A percentile compares a stretch with the other conserved stretches of the same genome.
These are phyloP conservation scores for Tragulus kanchil DNA, from an alignment of 2,113 vertebrate genomes.

Conservation along the genomic window DNA sequence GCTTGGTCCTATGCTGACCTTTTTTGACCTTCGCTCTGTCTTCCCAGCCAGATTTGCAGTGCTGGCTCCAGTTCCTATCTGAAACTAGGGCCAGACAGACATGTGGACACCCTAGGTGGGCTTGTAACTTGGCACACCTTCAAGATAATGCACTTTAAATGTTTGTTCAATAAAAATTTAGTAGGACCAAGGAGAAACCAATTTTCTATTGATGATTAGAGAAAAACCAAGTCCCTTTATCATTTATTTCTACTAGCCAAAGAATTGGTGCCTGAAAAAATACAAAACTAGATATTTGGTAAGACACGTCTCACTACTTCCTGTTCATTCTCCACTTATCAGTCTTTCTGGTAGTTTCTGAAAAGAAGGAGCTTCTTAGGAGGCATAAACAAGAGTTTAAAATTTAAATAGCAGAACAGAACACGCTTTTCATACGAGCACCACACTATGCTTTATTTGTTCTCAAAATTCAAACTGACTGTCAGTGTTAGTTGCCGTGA, in stretches of 20 bases:
- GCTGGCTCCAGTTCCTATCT: not conserved
- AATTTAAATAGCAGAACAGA: not conserved
- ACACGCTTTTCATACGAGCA: not conserved
- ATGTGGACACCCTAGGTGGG: not conserved
- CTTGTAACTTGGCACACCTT: not conserved
- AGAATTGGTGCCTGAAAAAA: not conserved
- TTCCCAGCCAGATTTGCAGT: rapidly evolving
- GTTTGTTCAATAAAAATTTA: not conserved
- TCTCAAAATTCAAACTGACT: not conserved
- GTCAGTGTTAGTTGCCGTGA: not conserved
- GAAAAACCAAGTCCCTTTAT: not conserved
- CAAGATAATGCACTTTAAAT: not conserved
- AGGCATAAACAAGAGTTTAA: not conserved
- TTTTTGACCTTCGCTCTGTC: not conserved
- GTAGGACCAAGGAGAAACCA: not conserved
- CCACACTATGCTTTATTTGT: not conserved
- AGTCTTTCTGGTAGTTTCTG: not conserved
- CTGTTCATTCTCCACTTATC: not conserved
- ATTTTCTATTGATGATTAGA: not conserved
- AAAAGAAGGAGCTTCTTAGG: not conserved
- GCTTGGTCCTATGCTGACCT: not conserved
- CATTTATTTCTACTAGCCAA: not conserved
- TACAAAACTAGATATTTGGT: not conserved
- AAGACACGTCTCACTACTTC: not conserved
- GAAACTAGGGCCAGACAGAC: not conserved